Percentiles rank a stretch among this genome's conserved stretches.
Conservation (phyloP, 2,113 vertebrate species). For the Hyperopisus bebe region DNA sequence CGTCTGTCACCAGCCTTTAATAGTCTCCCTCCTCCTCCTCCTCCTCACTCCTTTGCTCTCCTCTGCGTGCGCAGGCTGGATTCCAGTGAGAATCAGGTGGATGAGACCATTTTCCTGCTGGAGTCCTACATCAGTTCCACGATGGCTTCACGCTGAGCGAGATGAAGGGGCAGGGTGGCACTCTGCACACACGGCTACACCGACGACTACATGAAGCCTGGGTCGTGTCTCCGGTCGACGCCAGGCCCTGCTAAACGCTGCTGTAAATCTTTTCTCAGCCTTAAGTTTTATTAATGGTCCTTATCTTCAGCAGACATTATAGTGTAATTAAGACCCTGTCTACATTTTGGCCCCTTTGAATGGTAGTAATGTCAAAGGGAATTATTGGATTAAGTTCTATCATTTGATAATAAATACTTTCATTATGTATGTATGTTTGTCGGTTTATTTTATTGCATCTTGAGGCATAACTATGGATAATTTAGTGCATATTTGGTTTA, state of each 20-base stretch:
- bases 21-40: background rate
- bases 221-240: background rate
- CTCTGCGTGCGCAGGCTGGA: slow-evolving; percentile 65
- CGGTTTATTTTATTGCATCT: background rate
- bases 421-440: background rate
- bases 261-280: background rate
- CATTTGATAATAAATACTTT: slow-evolving; percentile 13
- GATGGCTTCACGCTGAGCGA: slow-evolving; percentile 20
- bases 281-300: background rate
- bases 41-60: background rate
- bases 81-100: slow-evolving; percentile 85
- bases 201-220: background rate
- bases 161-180: background rate
- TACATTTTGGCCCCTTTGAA: background rate
- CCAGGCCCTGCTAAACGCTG: background rate
- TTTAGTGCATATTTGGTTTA: background rate
- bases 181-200: background rate
- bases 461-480: background rate
- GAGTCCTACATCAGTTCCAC: slow-evolving; percentile 71
- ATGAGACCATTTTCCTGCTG: slow-evolving; percentile 84
- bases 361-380: background rate
- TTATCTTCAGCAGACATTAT: background rate
- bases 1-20: background rate
- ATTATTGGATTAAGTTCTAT: background rate
- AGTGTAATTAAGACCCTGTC: background rate